Evolutionary conservation across 2,888 invertebrate genomes (phyloP).

Genomic region (Sericinus montela): DNA sequence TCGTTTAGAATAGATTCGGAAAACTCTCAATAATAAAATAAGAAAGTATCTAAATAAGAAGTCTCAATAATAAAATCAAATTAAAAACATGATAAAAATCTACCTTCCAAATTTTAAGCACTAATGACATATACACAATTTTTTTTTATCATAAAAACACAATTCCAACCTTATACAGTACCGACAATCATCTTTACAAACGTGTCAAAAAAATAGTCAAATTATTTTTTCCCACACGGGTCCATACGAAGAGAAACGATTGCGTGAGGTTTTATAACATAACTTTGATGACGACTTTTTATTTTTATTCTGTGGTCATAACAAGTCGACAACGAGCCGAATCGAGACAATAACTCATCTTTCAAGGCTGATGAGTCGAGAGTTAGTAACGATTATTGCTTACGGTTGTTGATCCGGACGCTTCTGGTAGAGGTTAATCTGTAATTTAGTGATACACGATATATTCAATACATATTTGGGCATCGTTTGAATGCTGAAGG

Average conservation of each 20-base stretch:
- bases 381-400: constrained; percentile 74
- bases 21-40: too few species aligned
- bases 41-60: too few species aligned
- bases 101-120: too few species aligned
- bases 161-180: constrained; percentile 1
- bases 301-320: constrained; percentile 46
- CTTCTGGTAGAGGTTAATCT: constrained; percentile 47
- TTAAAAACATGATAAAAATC: too few species aligned
- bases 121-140: too few species aligned
- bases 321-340: constrained; percentile 74
- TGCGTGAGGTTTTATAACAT: constrained; percentile 67
- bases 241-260: constrained; percentile 34
- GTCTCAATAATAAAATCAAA: too few species aligned
- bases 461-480: constrained; percentile 18
- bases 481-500: constrained; percentile 6
- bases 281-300: constrained; percentile 65
- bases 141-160: not conserved
- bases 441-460: constrained; percentile 41
- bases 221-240: constrained; percentile 41
- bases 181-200: constrained; percentile 29
- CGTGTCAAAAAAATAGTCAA: constrained; percentile 45
- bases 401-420: constrained; percentile 61
- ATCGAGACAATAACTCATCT: constrained; percentile 72
- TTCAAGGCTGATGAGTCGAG: constrained; percentile 68
- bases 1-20: too few species aligned